Evolutionary conservation across 2,888 invertebrate genomes (phyloP).

Genomic region (Andricus quercusramuli): DNA sequence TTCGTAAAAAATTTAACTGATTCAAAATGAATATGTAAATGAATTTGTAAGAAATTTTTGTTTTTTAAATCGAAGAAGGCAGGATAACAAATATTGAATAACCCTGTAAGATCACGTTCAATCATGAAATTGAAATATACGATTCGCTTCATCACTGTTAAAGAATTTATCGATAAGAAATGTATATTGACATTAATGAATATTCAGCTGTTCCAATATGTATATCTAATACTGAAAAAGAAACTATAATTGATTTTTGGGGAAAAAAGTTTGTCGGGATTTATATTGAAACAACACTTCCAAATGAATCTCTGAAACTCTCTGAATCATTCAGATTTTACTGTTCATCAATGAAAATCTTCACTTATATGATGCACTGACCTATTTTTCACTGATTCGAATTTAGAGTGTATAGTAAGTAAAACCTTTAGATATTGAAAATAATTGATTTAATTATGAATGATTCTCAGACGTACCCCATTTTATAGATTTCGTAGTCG

Average conservation of each 20-base stretch:
- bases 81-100: conserved; percentile 1
- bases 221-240: conserved; percentile 1
- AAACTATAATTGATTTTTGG: conserved; percentile 7
- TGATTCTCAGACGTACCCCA: background rate
- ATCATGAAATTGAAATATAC: conserved; percentile 17
- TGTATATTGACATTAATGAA: conserved; percentile 16
- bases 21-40: background rate
- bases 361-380: no score
- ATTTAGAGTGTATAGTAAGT: no score
- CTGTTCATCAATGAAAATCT: no score
- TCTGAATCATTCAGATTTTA: no score
- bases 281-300: no score
- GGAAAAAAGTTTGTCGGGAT: background rate
- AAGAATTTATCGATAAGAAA: conserved; percentile 20
- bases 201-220: conserved; percentile 22
- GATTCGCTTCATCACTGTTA: conserved; percentile 23
- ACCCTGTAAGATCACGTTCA: background rate
- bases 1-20: background rate
- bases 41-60: background rate
- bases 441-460: background rate
- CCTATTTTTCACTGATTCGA: no score
- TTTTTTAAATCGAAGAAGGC: background rate
- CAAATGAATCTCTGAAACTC: no score
- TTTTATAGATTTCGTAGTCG: background rate
- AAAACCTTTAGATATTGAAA: background rate